These are phyloP conservation scores for Cavia aperea DNA, from an alignment of 2,113 vertebrate genomes.

Conservation along the genomic window DNA sequence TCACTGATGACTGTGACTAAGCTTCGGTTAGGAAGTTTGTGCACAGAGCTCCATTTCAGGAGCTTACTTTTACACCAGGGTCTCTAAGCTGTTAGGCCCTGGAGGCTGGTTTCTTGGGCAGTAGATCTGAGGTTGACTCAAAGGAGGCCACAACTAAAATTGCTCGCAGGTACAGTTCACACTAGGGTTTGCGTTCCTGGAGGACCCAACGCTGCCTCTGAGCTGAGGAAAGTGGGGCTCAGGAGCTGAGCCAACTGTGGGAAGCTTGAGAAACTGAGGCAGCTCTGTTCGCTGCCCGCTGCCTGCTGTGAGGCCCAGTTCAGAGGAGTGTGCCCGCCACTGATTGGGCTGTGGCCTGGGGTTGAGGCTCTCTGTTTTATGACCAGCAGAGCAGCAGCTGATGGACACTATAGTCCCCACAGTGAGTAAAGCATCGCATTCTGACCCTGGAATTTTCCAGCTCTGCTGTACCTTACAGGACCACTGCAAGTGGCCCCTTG, in stretches of 20 bases:
- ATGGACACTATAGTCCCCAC: background rate
- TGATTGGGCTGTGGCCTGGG: no score
- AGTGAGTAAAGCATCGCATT: no score
- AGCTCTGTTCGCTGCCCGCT: background rate
- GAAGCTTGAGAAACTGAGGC: background rate
- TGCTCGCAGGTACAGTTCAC: background rate
- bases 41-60: background rate
- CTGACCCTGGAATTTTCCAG: background rate
- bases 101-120: background rate
- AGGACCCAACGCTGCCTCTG: background rate
- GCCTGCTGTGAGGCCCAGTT: background rate
- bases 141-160: background rate
- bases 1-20: background rate
- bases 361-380: background rate
- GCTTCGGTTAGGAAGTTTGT: background rate
- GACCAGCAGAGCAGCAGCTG: background rate
- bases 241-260: background rate
- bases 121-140: background rate
- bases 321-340: no score
- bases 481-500: background rate
- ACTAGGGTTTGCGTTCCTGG: background rate
- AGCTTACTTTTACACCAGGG: background rate
- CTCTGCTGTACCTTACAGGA: background rate
- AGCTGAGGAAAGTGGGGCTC: background rate
- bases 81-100: background rate